These are phyloP conservation scores for Smittia aterrima DNA, from an alignment of 2,888 invertebrate genomes.

Conservation along the genomic window DNA sequence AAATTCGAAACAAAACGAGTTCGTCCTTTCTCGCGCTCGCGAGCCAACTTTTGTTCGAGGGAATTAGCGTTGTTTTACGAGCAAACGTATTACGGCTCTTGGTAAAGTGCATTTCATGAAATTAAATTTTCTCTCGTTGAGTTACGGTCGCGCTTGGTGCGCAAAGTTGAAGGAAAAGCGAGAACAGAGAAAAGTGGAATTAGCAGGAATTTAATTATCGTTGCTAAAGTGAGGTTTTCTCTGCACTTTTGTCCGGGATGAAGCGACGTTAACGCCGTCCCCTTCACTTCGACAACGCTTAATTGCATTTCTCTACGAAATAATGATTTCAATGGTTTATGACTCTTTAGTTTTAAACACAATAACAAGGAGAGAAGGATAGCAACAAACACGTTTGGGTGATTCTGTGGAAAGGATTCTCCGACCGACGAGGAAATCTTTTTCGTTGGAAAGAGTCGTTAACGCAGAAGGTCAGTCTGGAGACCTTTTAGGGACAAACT, in stretches of 20 bases:
- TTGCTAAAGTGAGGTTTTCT: constrained; percentile 13
- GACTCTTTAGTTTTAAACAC: neutral
- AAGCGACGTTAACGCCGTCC: neutral
- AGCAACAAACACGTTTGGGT: neutral
- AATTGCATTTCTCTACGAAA: constrained; percentile 4
- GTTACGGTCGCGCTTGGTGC: constrained; percentile 17
- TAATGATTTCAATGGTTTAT: constrained; percentile 4
- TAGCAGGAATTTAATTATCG: constrained; percentile 38
- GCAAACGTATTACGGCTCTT: constrained; percentile 15
- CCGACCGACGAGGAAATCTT: neutral
- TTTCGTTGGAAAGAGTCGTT: neutral
- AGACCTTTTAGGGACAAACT: neutral
- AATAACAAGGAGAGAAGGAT: neutral
- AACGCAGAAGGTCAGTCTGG: constrained; percentile 25
- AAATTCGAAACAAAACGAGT: neutral
- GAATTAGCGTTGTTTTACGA: constrained; percentile 29
- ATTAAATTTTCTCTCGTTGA: constrained; percentile 28
- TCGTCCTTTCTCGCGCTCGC: neutral
- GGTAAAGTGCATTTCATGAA: constrained; percentile 31
- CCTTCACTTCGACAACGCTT: neutral
- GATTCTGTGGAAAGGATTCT: neutral
- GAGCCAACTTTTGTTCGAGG: neutral
- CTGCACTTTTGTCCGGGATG: neutral
- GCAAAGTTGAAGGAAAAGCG: neutral
- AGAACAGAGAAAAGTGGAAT: constrained; percentile 1